Evolutionary conservation across 2,797 vertebrate species (phyloP), one percentile per base, ranked within the genome.

Genomic region (Sandelia bainsii): DNA sequence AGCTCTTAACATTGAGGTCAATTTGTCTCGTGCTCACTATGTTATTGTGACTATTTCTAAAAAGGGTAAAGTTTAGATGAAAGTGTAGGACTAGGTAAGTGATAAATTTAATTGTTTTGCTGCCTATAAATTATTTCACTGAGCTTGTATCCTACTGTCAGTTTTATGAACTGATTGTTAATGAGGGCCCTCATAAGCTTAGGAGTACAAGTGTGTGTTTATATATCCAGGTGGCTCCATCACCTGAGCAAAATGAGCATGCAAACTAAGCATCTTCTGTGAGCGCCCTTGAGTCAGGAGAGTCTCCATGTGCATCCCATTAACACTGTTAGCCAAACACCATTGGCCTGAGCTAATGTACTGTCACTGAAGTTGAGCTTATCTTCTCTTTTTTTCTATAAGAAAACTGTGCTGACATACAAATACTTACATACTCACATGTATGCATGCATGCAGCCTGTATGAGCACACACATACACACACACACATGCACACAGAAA

Each of bases 361-460:
- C 42, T 13, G 20, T 62, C 56, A 48, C 32, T 34, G 7, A 51
- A n/a, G 16, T 23, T 50, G 11, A 72, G 53, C 50, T 49, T 8
- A 54, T 61, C 59, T 57, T n/a, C 27, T 54, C 40, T 25, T 58
- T 39, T 8, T 10, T 5, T 34, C 20, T 39, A 23, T 14, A n/a
- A 69, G 22, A 39, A 5, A 14, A 58, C 49, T 72, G 57, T 45
- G 62, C 25, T 72, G 70, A 71, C 72, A 73, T 59, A 62, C 37
- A 67, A 72, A 86, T 45, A 49, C 54, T 66, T 23, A 40, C 49
- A 72, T 62, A 44, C 42, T 63, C 45, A 68, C 68, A 78, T 20
- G 49, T 60, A 53, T 69, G 70, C 19, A 59, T 71, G 79, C 37
- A 60, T 53, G 69, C 40, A 49, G 29, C 46, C 32, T 23, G 27